Percentiles rank a stretch among this genome's conserved stretches.
Evolutionary conservation across 2,113 vertebrate species (phyloP).

Genomic region (Rattus norvegicus): DNA sequence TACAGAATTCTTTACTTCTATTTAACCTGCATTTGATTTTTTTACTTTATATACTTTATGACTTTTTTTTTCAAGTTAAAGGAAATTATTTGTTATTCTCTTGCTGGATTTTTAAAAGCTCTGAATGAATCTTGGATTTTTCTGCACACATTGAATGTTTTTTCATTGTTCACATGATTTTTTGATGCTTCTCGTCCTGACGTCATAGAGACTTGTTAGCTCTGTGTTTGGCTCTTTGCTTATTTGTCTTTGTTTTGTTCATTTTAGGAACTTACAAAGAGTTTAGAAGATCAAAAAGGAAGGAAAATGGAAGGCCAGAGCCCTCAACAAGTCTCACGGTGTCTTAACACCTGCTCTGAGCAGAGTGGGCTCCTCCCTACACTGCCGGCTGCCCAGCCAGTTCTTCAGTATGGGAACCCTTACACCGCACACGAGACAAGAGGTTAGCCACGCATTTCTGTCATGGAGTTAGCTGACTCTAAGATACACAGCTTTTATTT

Average conservation of each 20-base stretch:
- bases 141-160: background rate
- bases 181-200: constrained; percentile 19
- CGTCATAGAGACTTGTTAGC: constrained; percentile 4
- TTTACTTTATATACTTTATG: background rate
- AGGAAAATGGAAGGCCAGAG: constrained; percentile 86
- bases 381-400: constrained; percentile 88
- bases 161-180: background rate
- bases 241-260: constrained; percentile 58
- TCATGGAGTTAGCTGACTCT: constrained; percentile 13
- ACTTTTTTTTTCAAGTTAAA: background rate
- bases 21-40: constrained; percentile 13
- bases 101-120: background rate
- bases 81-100: constrained; percentile 22
- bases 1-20: background rate
- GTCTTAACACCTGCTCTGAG: constrained; percentile 88
- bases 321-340: constrained; percentile 83
- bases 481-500: constrained; percentile 15
- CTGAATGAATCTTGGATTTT: background rate
- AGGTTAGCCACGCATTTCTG: constrained; percentile 83
- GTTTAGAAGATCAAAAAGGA: constrained; percentile 83
- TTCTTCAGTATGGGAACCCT: constrained; percentile 96
- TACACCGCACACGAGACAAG: constrained; percentile 91
- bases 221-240: background rate
- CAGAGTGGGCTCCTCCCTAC: constrained; percentile 88
- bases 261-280: constrained; percentile 89